phyloP scores from a whole-genome alignment of 2,888 invertebrate genomes.

The Idaea aversata region DNA sequence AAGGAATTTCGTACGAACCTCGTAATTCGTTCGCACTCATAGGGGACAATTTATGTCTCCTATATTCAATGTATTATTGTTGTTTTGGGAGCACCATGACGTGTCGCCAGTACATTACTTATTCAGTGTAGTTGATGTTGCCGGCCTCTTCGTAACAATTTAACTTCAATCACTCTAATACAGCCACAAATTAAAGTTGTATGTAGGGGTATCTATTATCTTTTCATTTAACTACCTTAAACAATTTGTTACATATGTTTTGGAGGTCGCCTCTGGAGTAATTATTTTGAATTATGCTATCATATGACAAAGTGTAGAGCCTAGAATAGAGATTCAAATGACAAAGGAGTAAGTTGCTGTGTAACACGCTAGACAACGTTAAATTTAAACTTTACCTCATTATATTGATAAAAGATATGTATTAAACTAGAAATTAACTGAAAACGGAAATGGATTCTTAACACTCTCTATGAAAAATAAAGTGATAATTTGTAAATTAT shows the following conservation, averaged over 20 bases:
- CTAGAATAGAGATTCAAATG: neutral
- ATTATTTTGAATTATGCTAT: constrained; percentile 1
- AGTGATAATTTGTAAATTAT: constrained; percentile 77
- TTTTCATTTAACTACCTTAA: constrained; percentile 35
- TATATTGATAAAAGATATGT: neutral
- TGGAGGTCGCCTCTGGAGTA: neutral
- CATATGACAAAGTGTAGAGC: neutral
- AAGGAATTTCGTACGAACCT: constrained; percentile 53
- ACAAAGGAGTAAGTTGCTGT: neutral
- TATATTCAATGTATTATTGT: constrained; percentile 61
- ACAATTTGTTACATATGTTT: neutral
- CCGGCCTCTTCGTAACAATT: constrained; percentile 50
- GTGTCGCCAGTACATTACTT: constrained; percentile 63
- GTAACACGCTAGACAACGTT: too few relatives aligned
- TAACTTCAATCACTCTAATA: constrained; percentile 53
- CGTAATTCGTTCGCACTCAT: constrained; percentile 52
- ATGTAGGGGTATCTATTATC: constrained; percentile 36
- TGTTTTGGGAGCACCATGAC: constrained; percentile 61
- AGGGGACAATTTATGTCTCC: constrained; percentile 74
- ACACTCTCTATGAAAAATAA: constrained; percentile 41
- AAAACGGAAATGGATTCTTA: constrained; percentile 17
- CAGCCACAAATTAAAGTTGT: constrained; percentile 55
- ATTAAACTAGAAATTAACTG: neutral
- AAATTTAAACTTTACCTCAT: neutral
- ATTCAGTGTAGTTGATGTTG: constrained; percentile 54